Evolutionary conservation across 2,797 vertebrate species (phyloP).

Genomic region (Diceros bicornis): DNA sequence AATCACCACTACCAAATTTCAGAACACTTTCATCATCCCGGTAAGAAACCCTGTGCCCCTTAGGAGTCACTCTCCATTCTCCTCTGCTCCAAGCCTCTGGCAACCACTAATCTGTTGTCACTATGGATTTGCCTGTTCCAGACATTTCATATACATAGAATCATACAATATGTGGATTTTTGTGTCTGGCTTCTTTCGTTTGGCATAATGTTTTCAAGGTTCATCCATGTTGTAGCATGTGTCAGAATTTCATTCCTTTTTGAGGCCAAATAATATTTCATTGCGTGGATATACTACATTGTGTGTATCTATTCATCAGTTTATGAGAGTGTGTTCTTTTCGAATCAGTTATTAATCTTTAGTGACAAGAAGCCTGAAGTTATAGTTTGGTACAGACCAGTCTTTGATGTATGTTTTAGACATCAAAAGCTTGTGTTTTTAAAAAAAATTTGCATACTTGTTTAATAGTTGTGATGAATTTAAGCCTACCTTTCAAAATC

Average conservation of each 20-base stretch:
- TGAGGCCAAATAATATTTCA: neutral
- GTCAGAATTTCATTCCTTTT: neutral
- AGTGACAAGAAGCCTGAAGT: neutral
- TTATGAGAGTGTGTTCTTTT: neutral
- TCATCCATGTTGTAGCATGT: neutral
- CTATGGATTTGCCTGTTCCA: neutral
- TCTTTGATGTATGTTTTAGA: neutral
- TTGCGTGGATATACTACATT: neutral
- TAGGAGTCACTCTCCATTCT: neutral
- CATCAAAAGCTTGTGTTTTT: neutral
- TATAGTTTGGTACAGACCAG: neutral
- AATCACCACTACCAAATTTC: neutral
- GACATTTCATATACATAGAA: neutral
- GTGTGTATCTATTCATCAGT: neutral
- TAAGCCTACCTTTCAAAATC: constrained; percentile 10
- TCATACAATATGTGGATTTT: neutral
- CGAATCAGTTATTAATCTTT: neutral
- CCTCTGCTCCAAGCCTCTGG: neutral
- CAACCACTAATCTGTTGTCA: neutral
- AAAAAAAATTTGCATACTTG: neutral
- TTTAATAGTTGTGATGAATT: neutral
- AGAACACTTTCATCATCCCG: neutral
- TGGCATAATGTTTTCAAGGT: neutral
- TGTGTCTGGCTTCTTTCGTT: neutral
- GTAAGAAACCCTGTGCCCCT: neutral